Evolutionary conservation across 2,797 vertebrate genomes (phyloP).

Genomic region (Aphelocoma californica): DNA sequence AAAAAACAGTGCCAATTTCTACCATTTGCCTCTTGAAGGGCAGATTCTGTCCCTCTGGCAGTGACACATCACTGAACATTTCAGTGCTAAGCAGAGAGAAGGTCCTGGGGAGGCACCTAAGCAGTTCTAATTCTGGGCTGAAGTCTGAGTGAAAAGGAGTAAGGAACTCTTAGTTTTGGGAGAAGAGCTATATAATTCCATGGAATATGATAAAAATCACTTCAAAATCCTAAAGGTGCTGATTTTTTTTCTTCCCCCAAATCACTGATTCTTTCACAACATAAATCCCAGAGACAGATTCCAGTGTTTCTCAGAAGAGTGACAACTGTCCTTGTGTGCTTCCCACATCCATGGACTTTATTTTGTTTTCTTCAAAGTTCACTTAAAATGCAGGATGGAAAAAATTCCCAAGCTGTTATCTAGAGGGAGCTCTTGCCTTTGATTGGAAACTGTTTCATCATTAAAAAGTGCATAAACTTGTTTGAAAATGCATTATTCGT

Average conservation of each 20-base stretch:
- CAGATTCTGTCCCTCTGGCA: neutral
- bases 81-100: neutral
- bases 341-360: neutral
- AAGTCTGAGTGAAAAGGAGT: neutral
- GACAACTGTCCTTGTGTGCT: neutral
- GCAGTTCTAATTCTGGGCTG: neutral
- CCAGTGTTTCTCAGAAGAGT: neutral
- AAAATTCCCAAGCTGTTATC: neutral
- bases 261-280: neutral
- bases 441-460: neutral
- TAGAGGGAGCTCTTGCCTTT: constrained; percentile 71
- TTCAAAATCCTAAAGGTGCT: neutral
- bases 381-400: neutral
- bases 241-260: neutral
- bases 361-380: neutral
- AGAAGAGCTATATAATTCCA: neutral
- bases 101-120: rapidly evolving
- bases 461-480: neutral
- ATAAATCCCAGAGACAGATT: rapidly evolving
- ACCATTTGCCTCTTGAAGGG: neutral
- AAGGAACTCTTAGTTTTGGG: neutral
- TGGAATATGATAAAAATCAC: neutral
- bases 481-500: neutral
- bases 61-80: neutral
- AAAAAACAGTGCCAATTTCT: rapidly evolving